A percentile compares a stretch with the other conserved stretches of the same genome.
Evolutionary conservation across 2,888 invertebrate genomes (phyloP).

Genomic region (Pteria penguin): DNA sequence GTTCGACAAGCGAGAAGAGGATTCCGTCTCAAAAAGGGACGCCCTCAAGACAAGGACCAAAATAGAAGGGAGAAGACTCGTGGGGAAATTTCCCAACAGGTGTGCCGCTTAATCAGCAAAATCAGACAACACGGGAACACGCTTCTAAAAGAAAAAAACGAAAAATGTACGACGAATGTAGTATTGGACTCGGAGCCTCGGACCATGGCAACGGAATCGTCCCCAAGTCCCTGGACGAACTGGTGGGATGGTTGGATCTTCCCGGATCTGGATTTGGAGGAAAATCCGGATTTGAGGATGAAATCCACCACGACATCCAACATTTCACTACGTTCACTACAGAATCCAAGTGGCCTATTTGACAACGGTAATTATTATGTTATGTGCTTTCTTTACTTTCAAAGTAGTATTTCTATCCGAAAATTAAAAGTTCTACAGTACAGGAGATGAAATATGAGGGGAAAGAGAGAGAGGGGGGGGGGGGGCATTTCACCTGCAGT

Average conservation of each 20-base stretch:
- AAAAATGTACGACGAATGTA: slow-evolving; percentile 30
- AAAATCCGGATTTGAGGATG: slow-evolving; percentile 39
- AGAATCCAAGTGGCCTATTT: slow-evolving; percentile 76
- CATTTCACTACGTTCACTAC: slow-evolving; percentile 70
- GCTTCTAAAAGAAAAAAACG: background rate
- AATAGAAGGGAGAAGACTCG: background rate
- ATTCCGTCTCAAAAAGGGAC: background rate
- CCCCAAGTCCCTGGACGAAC: slow-evolving; percentile 70
- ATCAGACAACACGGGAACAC: slow-evolving; percentile 17
- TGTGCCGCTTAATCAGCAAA: slow-evolving; percentile 21
- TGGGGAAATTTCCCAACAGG: slow-evolving; percentile 4
- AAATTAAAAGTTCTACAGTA: too few species aligned
- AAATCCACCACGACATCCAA: slow-evolving; percentile 56
- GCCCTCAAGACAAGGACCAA: background rate
- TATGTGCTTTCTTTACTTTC: too few species aligned
- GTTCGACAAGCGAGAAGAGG: background rate
- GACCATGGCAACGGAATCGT: slow-evolving; percentile 53
- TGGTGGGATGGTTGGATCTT: slow-evolving; percentile 70
- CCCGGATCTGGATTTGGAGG: slow-evolving; percentile 35
- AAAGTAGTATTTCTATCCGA: too few species aligned
- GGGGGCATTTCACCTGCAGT: too few species aligned
- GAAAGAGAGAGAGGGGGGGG: too few species aligned
- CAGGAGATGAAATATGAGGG: too few species aligned
- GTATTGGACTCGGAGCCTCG: slow-evolving; percentile 4
- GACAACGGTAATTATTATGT: slow-evolving; percentile 73